Conservation (phyloP, 1,140 invertebrate genomes). For the Aphidius ervi region DNA sequence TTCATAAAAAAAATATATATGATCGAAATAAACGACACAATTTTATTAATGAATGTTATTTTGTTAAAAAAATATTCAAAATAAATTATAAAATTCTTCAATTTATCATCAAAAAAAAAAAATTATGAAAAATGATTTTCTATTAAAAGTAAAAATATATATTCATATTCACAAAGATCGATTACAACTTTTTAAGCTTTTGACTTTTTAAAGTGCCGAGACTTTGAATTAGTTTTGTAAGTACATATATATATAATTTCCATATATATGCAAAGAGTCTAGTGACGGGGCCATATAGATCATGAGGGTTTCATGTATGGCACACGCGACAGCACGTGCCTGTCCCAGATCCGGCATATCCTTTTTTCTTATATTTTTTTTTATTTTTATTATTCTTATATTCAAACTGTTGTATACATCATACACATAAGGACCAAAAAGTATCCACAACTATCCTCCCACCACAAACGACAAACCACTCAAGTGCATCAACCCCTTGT, state of each 20-base stretch:
- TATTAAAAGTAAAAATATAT: too few species aligned
- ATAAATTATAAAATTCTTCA: too few species aligned
- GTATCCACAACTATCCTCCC: conserved; percentile 29
- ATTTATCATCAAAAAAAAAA: too few species aligned
- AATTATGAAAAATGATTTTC: too few species aligned
- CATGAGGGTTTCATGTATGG: conserved; percentile 33
- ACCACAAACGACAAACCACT: conserved; percentile 46
- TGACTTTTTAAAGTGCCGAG: too few species aligned
- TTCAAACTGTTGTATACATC: conserved; percentile 9
- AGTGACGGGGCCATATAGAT: conserved; percentile 42
- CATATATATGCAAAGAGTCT: conserved; percentile 35
- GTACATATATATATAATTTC: conserved; percentile 45
- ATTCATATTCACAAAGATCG: too few species aligned
- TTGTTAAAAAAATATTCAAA: conserved; percentile 19
- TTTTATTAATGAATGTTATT: conserved; percentile 20
- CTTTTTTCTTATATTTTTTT: conserved; percentile 15
- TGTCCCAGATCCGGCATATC: conserved; percentile 30
- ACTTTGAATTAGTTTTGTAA: conserved; percentile 37
- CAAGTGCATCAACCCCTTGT: conserved; percentile 28
- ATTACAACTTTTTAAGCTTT: too few species aligned
- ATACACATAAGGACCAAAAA: conserved; percentile 19
- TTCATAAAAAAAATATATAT: conserved; percentile 3
- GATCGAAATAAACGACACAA: too few species aligned
- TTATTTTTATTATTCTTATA: not conserved
- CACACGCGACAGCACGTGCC: conserved; percentile 49